Base-by-base conservation (phyloP, 2,797 vertebrate genomes). In the Lacerta agilis region DNA sequence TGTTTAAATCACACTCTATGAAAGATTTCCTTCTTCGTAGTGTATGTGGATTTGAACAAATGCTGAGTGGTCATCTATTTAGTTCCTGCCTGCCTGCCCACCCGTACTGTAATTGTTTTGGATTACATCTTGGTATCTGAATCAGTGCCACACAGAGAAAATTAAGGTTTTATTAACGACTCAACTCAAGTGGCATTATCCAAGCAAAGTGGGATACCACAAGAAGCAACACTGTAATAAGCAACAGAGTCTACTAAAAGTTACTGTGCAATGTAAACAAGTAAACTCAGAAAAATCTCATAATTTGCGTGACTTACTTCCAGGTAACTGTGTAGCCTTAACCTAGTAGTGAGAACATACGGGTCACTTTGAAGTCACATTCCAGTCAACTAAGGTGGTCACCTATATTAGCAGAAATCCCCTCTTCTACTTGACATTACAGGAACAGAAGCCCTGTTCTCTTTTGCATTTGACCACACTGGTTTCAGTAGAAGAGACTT, bases 1-100 rank as follows among this genome's bases (percentile, higher is more conserved):
- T 82, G 83, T 86, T 80, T 83, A 88, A 94, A 92, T 41, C 15
- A 69, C 72, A 89, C 3, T 79, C 33, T 89, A 13, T 45, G 94
- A 83, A 85, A 72, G 67, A 87, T 8, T 85, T 75, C 86, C 82
- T 29, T 94, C 92, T 88, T 45, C 15, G 80, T 6, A 0, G 0
- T 13, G 85, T 85, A 36, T 89, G 33, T 45, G 18, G n/a, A 86
- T 33, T 27, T 11, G 11, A 38, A 88, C 77, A 91, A 90, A 49
- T 89, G 83, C 61, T 88, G 49, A 6, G 25, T 77, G 2, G 85
- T 86, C 29, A 8, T 92, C 3, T 72, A 2, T 89, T 55, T 72
- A 83, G 76, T 79, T 89, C 87, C 25, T 41, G 90, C 67, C 29
- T 78, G 25, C 38, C n/a, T 49, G 82, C 10, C 49, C 49, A 55